Evolutionary conservation across 30 jellyfish, hydroid and myxozoan species (phyloP).

Genomic region (Turritopsis rubra): DNA sequence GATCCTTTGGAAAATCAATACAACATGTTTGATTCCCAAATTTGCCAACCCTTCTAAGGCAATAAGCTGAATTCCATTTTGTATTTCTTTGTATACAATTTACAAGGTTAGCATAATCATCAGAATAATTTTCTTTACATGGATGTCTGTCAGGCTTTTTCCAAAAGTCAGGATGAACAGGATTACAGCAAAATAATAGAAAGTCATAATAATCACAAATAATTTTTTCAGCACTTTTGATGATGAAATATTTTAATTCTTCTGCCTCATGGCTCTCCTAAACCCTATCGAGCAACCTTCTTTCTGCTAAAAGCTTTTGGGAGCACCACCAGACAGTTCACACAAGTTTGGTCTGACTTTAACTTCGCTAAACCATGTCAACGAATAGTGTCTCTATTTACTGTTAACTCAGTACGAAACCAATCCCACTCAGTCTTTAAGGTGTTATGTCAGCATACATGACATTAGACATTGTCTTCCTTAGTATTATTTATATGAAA

Average conservation of each 20-base stretch:
- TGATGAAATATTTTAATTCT: no score
- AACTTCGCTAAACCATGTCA: not conserved
- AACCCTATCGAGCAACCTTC: not conserved
- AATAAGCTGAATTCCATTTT: constrained; percentile 40
- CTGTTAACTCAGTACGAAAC: not conserved
- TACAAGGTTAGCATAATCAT: constrained; percentile 30
- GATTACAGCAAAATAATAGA: constrained; percentile 21
- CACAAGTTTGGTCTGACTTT: not conserved
- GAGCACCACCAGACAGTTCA: not conserved
- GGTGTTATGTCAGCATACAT: no score
- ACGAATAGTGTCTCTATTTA: not conserved
- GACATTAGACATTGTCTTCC: no score
- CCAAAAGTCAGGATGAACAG: constrained; percentile 25
- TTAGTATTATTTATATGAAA: no score
- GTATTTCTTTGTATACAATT: constrained; percentile 39
- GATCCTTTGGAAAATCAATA: constrained; percentile 27
- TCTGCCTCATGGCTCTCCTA: not conserved
- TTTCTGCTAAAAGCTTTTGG: not conserved
- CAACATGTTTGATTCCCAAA: constrained; percentile 32
- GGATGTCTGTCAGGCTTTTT: constrained; percentile 36
- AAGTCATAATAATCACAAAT: constrained; percentile 35
- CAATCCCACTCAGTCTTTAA: not conserved
- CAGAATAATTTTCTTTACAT: constrained; percentile 26
- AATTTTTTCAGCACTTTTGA: not conserved
- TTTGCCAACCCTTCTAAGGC: constrained; percentile 17